phyloP scores from a whole-genome alignment of 1,140 invertebrate species.

The Drosophila lowei region DNA sequence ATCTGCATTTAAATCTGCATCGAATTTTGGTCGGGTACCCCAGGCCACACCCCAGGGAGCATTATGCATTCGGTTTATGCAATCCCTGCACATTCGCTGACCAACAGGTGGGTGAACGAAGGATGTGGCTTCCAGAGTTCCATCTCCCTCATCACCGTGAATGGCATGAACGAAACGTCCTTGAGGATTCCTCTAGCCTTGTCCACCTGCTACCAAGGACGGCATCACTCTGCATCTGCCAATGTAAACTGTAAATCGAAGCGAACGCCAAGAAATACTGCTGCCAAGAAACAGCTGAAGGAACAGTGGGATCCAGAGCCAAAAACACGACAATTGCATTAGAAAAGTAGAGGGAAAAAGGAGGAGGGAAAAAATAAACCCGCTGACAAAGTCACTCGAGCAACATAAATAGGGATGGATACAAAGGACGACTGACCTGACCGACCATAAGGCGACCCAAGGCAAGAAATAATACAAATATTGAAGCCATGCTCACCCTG shows the following conservation, averaged over 20 bases:
- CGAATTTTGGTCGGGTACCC: too few species aligned
- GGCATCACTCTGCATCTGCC: background rate
- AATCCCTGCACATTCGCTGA: too few species aligned
- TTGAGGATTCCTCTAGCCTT: background rate
- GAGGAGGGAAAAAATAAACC: background rate
- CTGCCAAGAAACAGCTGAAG: too few species aligned
- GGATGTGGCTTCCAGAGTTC: too few species aligned
- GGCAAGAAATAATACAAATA: conserved; percentile 7
- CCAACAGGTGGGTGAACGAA: too few species aligned
- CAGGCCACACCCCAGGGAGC: too few species aligned
- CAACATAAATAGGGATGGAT: background rate
- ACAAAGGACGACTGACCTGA: background rate
- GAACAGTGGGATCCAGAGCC: conserved; percentile 2
- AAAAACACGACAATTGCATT: conserved; percentile 50
- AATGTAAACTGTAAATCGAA: conserved; percentile 34
- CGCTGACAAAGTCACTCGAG: conserved; percentile 23
- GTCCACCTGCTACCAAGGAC: conserved; percentile 20
- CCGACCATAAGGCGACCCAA: conserved; percentile 11
- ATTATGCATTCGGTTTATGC: too few species aligned
- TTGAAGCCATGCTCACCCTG: background rate
- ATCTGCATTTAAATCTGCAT: too few species aligned
- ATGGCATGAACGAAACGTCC: too few species aligned
- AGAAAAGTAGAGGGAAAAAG: background rate
- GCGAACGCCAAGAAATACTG: conserved; percentile 12
- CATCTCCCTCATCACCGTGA: too few species aligned